Evolutionary conservation across 1,140 invertebrate species (phyloP).

Genomic region (Caenorhabditis tropicalis): DNA sequence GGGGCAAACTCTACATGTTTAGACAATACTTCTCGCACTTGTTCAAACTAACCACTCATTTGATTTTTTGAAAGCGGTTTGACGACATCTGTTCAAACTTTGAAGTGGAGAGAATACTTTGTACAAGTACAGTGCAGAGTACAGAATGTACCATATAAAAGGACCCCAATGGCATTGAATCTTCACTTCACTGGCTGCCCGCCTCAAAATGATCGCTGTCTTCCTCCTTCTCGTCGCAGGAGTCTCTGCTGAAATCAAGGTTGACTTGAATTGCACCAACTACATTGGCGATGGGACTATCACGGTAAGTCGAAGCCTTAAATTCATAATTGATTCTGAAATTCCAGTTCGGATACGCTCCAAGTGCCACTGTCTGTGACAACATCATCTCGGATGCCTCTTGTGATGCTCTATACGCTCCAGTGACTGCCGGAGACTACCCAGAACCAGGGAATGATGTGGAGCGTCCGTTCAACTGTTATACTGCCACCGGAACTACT

Average conservation of each 20-base stretch:
- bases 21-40: not conserved
- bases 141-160: not conserved
- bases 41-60: not conserved
- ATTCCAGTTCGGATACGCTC: not conserved
- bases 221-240: not conserved
- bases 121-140: not conserved
- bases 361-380: not conserved
- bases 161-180: not conserved
- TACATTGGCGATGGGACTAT: not conserved
- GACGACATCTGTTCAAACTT: not conserved
- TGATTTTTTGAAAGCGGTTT: not conserved
- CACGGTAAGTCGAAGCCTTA: not conserved
- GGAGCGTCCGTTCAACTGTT: not conserved
- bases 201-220: not conserved
- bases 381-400: not conserved
- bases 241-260: not conserved
- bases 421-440: not conserved
- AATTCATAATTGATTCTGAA: not conserved
- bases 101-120: not conserved
- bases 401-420: not conserved
- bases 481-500: not conserved
- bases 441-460: not conserved
- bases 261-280: not conserved
- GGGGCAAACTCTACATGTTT: not conserved
- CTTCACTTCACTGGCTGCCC: not conserved